phyloP scores from a whole-genome alignment of 1,140 invertebrate genomes.

The Aphis craccivora region DNA sequence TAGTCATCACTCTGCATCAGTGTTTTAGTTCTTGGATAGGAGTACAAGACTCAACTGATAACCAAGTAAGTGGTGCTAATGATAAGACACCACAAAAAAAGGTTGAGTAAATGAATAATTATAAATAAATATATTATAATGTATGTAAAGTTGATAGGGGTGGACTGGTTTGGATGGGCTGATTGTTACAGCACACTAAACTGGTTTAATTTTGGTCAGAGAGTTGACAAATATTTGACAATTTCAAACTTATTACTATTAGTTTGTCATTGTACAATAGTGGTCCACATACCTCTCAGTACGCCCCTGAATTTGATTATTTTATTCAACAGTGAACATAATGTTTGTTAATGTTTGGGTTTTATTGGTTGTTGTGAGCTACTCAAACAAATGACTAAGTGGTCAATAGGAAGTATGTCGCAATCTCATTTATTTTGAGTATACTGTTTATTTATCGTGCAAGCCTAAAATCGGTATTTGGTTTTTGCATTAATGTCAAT shows the following conservation, averaged over 20 bases:
- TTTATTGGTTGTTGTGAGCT: not conserved
- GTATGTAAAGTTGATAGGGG: not conserved
- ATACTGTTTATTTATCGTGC: too few relatives aligned
- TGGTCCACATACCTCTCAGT: not conserved
- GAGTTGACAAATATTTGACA: not conserved
- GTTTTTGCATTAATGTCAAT: too few relatives aligned
- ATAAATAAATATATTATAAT: not conserved
- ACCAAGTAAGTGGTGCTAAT: not conserved
- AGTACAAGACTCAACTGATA: not conserved
- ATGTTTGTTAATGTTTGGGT: not conserved
- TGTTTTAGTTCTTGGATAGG: constrained; percentile 33
- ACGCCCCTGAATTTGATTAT: not conserved
- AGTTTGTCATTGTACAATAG: not conserved
- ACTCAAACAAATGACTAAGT: too few relatives aligned
- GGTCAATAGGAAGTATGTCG: too few relatives aligned
- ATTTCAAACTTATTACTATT: not conserved
- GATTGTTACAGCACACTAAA: not conserved
- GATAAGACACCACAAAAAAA: not conserved
- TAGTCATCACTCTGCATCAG: constrained; percentile 31
- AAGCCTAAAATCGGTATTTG: too few relatives aligned
- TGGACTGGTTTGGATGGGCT: not conserved
- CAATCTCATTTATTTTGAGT: too few relatives aligned
- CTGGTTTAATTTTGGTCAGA: not conserved
- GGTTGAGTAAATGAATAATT: not conserved
- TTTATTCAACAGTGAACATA: not conserved